Percentiles rank a stretch among this genome's conserved stretches.
Evolutionary conservation across 2,113 vertebrate species (phyloP).

Genomic region (Tetrax tetrax): DNA sequence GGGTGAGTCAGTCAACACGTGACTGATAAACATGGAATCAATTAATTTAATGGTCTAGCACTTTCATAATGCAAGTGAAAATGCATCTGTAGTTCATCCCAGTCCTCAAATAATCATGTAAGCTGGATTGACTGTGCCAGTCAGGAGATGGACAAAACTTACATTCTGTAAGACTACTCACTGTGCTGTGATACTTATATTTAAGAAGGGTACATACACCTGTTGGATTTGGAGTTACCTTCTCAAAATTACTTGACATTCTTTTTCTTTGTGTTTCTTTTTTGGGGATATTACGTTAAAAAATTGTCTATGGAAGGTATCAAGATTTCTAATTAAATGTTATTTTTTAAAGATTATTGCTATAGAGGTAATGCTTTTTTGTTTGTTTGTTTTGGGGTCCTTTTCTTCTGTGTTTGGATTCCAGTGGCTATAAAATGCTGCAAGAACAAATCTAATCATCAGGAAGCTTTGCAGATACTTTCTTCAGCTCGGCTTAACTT

Average conservation of each 20-base stretch:
- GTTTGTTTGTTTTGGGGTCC: neutral
- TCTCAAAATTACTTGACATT: neutral
- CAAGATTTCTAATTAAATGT: neutral
- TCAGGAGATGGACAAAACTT: neutral
- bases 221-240: neutral
- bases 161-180: neutral
- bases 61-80: neutral
- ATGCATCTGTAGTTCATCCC: neutral
- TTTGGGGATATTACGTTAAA: neutral
- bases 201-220: neutral
- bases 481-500: constrained; percentile 92
- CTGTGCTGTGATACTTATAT: neutral
- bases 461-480: constrained; percentile 87
- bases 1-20: neutral
- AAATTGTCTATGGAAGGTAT: neutral
- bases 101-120: neutral
- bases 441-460: constrained; percentile 78
- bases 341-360: neutral
- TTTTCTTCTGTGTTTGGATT: constrained; percentile 42
- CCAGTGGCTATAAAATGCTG: constrained; percentile 89
- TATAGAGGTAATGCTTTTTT: neutral
- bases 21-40: neutral
- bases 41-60: neutral
- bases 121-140: neutral
- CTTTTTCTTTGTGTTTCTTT: neutral